A percentile compares a stretch with the other conserved stretches of the same genome.
phyloP scores from a whole-genome alignment of 2,797 vertebrate genomes.

The Catharus ustulatus region DNA sequence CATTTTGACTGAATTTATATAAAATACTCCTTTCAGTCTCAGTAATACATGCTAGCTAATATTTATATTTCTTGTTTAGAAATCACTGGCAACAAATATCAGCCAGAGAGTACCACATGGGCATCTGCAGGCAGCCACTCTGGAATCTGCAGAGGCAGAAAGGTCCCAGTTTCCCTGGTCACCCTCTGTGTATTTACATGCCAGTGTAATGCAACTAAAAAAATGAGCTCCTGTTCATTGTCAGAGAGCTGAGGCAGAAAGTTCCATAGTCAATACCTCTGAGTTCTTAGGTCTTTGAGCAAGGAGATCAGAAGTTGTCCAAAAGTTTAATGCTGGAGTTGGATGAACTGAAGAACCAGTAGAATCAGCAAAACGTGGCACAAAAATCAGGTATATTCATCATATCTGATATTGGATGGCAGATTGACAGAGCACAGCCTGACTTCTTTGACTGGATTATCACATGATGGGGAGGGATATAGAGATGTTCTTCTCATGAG shows the following conservation, averaged over 20 bases:
- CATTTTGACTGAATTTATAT: not conserved
- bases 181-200: not conserved
- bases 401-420: not conserved
- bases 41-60: not conserved
- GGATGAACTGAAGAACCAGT: not conserved
- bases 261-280: not conserved
- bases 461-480: not conserved
- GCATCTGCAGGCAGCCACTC: accelerated
- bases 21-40: not conserved
- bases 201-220: not conserved
- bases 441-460: not conserved
- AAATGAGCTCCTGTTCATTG: not conserved
- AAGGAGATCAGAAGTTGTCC: not conserved
- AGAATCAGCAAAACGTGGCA: not conserved
- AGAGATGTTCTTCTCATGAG: not conserved
- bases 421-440: not conserved
- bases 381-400: not conserved
- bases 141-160: not conserved
- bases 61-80: not conserved
- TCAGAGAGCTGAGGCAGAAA: not conserved
- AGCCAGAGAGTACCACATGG: accelerated
- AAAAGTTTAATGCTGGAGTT: not conserved
- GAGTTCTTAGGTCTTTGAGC: not conserved
- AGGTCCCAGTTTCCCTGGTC: not conserved
- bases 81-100: not conserved